A percentile compares a stretch with the other conserved stretches of the same genome.
Conservation (phyloP, 1,140 invertebrate species). For the Drosophila grimshawi region DNA sequence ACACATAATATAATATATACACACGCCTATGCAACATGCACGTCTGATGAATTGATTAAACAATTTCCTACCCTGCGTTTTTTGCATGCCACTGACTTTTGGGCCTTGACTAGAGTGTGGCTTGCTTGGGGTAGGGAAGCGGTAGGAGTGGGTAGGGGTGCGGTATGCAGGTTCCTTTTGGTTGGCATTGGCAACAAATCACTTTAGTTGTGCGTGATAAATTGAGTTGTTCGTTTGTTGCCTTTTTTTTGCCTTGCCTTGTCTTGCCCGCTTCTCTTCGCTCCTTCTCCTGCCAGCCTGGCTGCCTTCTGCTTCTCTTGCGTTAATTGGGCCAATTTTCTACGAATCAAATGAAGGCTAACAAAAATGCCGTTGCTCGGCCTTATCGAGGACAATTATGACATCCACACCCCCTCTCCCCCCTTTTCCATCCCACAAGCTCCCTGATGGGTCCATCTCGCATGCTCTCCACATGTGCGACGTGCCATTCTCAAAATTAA, state of each 20-base stretch:
- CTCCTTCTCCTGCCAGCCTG: constrained; percentile 22
- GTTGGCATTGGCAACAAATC: constrained; percentile 83
- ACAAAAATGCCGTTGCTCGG: constrained; percentile 21
- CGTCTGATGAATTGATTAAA: constrained; percentile 81
- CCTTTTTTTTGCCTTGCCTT: not conserved
- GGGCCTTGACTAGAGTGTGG: constrained; percentile 21
- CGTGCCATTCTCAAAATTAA: constrained; percentile 68
- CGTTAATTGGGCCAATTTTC: constrained; percentile 82
- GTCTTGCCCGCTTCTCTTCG: not conserved
- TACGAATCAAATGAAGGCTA: constrained; percentile 59
- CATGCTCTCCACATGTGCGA: constrained; percentile 31
- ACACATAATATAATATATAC: constrained; percentile 18
- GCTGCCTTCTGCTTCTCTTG: constrained; percentile 34
- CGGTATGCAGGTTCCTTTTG: constrained; percentile 13
- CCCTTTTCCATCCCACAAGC: not conserved
- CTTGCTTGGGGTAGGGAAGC: not conserved
- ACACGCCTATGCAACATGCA: constrained; percentile 51
- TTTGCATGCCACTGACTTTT: constrained; percentile 51
- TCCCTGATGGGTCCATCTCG: not conserved
- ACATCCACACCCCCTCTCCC: not conserved
- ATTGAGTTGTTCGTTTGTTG: constrained; percentile 71
- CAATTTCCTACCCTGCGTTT: constrained; percentile 75
- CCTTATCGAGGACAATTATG: constrained; percentile 26
- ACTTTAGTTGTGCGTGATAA: constrained; percentile 83
- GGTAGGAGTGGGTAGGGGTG: not conserved